Percentiles rank a stretch among this genome's conserved stretches.
Conservation (phyloP, 2,888 invertebrate species). For the Serrognathus titanus region DNA sequence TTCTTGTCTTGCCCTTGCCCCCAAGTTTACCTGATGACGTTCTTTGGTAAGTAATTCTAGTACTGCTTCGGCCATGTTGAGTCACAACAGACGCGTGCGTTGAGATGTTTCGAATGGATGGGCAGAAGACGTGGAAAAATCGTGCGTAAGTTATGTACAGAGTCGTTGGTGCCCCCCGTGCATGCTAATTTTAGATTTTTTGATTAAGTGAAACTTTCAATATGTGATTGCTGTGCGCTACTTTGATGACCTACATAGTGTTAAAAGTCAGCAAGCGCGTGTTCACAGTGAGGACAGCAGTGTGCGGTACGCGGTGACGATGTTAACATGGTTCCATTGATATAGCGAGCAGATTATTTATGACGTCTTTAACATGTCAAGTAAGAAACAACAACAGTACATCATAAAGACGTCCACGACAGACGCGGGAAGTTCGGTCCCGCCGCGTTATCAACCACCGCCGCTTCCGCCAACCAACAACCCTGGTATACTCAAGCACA, state of each 20-base stretch:
- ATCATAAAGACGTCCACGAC: constrained; percentile 39
- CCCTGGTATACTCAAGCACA: constrained; percentile 63
- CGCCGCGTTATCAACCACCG: constrained; percentile 77
- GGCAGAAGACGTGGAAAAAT: no score
- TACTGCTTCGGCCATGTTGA: constrained; percentile 28
- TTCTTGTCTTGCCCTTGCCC: constrained; percentile 21
- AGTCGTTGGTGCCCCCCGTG: neutral
- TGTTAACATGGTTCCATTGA: constrained; percentile 23
- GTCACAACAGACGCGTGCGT: constrained; percentile 18
- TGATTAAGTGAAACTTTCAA: constrained; percentile 28
- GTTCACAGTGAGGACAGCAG: constrained; percentile 23
- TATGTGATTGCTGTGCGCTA: constrained; percentile 31
- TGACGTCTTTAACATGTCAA: constrained; percentile 45
- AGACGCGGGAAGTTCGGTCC: constrained; percentile 49
- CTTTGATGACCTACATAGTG: constrained; percentile 42
- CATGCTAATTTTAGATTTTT: neutral
- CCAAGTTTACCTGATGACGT: constrained; percentile 28
- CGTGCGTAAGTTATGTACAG: neutral
- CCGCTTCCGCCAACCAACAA: constrained; percentile 61
- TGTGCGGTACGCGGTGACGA: constrained; percentile 31
- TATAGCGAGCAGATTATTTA: constrained; percentile 19
- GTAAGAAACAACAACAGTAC: constrained; percentile 47
- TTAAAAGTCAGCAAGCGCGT: constrained; percentile 38
- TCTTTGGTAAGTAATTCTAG: constrained; percentile 20
- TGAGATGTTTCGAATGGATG: neutral